A percentile compares a stretch with the other conserved stretches of the same genome.
Evolutionary conservation across 2,797 vertebrate genomes (phyloP).

Genomic region (Cynopterus sphinx): DNA sequence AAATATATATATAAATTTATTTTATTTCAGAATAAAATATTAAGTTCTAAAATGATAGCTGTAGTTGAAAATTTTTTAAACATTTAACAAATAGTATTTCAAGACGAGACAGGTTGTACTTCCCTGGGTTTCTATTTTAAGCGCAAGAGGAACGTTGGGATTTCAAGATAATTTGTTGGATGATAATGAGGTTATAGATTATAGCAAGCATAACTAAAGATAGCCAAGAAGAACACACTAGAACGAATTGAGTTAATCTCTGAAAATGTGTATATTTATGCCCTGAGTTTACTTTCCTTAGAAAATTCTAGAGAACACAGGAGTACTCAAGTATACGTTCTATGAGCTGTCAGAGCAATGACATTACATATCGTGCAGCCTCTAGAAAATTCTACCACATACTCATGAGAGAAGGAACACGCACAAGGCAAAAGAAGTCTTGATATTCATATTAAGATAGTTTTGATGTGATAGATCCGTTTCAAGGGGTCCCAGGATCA

Average conservation of each 20-base stretch:
- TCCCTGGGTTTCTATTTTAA: not conserved
- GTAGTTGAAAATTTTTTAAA: not conserved
- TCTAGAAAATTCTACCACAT: not conserved
- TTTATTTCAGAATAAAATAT: not conserved
- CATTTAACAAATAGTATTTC: not conserved
- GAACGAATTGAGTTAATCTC: not conserved
- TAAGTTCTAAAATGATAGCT: not conserved
- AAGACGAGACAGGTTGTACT: not conserved
- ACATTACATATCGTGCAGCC: not conserved
- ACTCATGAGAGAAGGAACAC: not conserved
- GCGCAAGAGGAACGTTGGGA: not conserved
- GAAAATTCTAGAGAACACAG: not conserved
- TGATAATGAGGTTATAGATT: not conserved
- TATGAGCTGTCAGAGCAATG: not conserved
- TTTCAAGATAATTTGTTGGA: not conserved
- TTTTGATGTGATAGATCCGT: not conserved
- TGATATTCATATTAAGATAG: not conserved
- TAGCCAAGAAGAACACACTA: not conserved
- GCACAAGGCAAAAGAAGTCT: not conserved
- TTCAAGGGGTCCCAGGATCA: not conserved
- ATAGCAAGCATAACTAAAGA: not conserved
- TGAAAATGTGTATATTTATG: not conserved
- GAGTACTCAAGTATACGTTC: not conserved
- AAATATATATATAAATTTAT: too few species aligned
- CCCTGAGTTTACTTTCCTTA: not conserved